Base-by-base conservation (phyloP, 2,797 vertebrate genomes). In the Ibycter americanus region DNA sequence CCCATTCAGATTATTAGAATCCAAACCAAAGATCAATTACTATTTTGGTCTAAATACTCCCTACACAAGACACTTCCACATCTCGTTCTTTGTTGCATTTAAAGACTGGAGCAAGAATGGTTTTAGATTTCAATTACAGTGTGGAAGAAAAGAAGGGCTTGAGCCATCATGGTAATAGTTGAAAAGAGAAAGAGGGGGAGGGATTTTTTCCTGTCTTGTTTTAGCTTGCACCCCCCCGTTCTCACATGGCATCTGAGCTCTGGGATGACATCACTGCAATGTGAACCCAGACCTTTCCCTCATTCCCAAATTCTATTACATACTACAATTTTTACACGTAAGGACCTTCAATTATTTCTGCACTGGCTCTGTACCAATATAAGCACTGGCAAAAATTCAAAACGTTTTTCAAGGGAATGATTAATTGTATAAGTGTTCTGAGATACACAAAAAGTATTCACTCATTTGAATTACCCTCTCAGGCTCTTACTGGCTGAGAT, bases 381-480 rank as follows among this genome's bases (percentile, higher is more conserved):
- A 96, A 95, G 40, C 80, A n/a, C 80, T 89, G 91, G 72, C 66
- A 73, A 90, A 89, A 91, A 66, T 9, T 83, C 77, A 93, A 76
- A 90, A 52, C 2, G 1, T 80, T 96, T 95, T 80, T 40, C 59
- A 80, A 49, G n/a, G 26, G 78, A 73, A 74, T 67, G 58, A 92
- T 89, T 91, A 83, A 94, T 67, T 84, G 25, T 11, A 1, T 31
- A 55, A 92, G 63, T 70, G 55, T 70, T 92, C 79, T 61, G 70
- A 95, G 73, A 84, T 62, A 52, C 2, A 84, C 51, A 76, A 83
- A 86, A 93, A 82, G 70, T 68, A 80, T 20, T 47, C 47, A 11
- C 27, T 62, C n/a, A 46, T 82, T 82, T 84, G 62, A 74, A 65
- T 82, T 73, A 56, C 26, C 55, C 52, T 93, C 87, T 73, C n/a